Conservation (phyloP, 2,888 invertebrate genomes). For the Drosophila suboccidentalis region DNA sequence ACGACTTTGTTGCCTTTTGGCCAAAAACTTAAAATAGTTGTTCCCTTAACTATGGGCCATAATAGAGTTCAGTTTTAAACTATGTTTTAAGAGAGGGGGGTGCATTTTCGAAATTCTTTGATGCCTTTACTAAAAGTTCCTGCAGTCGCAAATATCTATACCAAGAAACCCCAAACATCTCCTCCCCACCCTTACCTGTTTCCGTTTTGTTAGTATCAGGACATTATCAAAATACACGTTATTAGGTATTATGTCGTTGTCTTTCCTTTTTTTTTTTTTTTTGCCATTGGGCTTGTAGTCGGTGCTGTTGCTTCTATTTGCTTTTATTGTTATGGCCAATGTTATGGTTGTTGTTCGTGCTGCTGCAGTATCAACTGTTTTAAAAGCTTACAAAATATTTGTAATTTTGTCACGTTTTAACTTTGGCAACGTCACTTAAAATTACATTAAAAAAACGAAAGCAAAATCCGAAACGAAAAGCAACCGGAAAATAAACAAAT, state of each 20-base stretch:
- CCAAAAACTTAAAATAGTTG: slow-evolving; percentile 64
- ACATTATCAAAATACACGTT: slow-evolving; percentile 73
- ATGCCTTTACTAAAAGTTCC: slow-evolving; percentile 54
- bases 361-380: slow-evolving; percentile 65
- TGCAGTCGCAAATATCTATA: slow-evolving; percentile 9
- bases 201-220: slow-evolving; percentile 23
- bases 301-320: slow-evolving; percentile 55
- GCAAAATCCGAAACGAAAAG: slow-evolving; percentile 7
- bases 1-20: slow-evolving; percentile 49
- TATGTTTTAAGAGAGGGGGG: slow-evolving; percentile 35
- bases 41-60: slow-evolving; percentile 29
- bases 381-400: slow-evolving; percentile 74
- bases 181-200: neutral
- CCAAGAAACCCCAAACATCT: neutral
- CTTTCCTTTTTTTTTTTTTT: slow-evolving; percentile 7
- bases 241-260: slow-evolving; percentile 70
- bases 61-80: slow-evolving; percentile 51
- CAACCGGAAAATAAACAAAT: neutral
- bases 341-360: slow-evolving; percentile 66
- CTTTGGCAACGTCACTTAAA: slow-evolving; percentile 79
- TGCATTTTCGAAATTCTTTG: slow-evolving; percentile 47
- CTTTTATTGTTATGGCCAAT: slow-evolving; percentile 58
- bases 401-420: slow-evolving; percentile 78
- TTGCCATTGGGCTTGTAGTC: slow-evolving; percentile 9
- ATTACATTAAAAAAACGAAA: slow-evolving; percentile 59